Conservation (phyloP, 2,113 vertebrate species). For the Ahaetulla prasina region DNA sequence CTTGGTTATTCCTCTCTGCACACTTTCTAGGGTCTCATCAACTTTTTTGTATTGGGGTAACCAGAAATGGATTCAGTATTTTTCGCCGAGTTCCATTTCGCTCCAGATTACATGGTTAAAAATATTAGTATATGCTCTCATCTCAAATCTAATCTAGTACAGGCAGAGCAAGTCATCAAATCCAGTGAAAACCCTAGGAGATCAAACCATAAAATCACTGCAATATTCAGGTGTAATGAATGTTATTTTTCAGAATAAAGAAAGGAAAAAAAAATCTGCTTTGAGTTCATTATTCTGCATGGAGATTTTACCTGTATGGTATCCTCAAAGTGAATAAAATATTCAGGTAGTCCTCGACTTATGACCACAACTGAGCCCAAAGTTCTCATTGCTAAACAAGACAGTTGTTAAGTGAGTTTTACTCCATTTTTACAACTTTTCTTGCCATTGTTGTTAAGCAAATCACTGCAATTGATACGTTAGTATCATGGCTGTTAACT, state of each 20-base stretch:
- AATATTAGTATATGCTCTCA: neutral
- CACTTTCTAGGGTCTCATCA: no score
- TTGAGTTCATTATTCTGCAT: neutral
- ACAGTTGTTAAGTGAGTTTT: no score
- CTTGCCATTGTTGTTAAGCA: no score
- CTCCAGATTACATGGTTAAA: neutral
- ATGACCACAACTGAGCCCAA: no score
- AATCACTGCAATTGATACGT: no score
- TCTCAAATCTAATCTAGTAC: neutral
- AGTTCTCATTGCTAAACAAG: no score
- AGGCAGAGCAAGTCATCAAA: neutral
- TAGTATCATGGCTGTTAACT: no score
- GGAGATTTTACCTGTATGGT: neutral
- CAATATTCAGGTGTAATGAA: neutral
- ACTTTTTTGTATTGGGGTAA: no score
- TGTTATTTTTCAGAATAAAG: neutral
- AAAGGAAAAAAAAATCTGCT: neutral
- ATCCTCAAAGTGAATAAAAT: neutral
- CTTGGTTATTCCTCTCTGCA: no score
- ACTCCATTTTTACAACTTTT: no score
- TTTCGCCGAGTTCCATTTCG: neutral
- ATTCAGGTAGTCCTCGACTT: neutral
- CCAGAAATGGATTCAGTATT: no score
- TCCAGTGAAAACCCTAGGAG: neutral
- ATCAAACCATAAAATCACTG: neutral